These are phyloP conservation scores for Halocynthia aurantium DNA, from an alignment of 23 tunicate genomes.

Conservation along the genomic window DNA sequence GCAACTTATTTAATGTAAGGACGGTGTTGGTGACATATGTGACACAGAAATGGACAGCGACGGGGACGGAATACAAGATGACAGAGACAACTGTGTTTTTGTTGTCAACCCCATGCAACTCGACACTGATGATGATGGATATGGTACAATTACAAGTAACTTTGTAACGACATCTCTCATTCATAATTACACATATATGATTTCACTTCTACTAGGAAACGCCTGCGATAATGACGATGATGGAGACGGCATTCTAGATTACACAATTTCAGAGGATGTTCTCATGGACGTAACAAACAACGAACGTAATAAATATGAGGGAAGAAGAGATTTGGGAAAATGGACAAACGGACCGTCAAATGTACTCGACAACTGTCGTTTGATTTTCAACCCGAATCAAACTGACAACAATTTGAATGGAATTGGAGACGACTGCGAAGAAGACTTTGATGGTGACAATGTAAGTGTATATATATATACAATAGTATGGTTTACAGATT, in stretches of 20 bases:
- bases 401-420: slow-evolving; percentile 31
- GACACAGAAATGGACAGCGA: slow-evolving; percentile 13
- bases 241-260: slow-evolving; percentile 64
- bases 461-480: neutral
- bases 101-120: slow-evolving; percentile 65
- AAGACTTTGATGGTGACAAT: slow-evolving; percentile 55
- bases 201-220: slow-evolving; percentile 18
- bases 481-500: no score
- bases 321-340: no score
- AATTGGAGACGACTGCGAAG: slow-evolving; percentile 63
- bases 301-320: no score
- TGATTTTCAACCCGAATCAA: slow-evolving; percentile 52
- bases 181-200: no score
- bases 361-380: slow-evolving; percentile 42
- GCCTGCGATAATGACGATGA: slow-evolving; percentile 79
- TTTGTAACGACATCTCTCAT: no score
- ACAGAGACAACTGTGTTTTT: slow-evolving; percentile 62
- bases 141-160: neutral
- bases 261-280: slow-evolving; percentile 16
- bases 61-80: slow-evolving; percentile 73
- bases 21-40: neutral
- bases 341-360: no score
- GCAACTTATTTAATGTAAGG: slow-evolving; percentile 9
- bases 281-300: no score
- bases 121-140: slow-evolving; percentile 39